A percentile compares a stretch with the other conserved stretches of the same genome.
phyloP scores from a whole-genome alignment of 2,888 invertebrate genomes.

The Meta bourneti region DNA sequence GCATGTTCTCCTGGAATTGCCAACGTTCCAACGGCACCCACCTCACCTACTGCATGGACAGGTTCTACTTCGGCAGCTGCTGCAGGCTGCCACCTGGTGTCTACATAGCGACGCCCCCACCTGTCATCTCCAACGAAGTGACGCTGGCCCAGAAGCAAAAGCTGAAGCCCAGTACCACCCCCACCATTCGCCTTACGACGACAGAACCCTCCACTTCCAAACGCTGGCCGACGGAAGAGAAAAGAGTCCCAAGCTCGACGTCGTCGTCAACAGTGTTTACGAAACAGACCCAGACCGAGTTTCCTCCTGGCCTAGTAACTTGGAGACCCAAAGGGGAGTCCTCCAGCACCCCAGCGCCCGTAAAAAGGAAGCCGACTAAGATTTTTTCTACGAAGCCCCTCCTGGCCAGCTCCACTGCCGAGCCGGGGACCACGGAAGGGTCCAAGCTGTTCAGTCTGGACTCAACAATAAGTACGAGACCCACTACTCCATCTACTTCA shows the following conservation, averaged over 20 bases:
- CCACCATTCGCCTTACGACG: not conserved
- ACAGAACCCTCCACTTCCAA: not conserved
- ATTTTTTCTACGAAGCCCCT: constrained; percentile 57
- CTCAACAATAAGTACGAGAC: not conserved
- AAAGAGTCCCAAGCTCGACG: not conserved
- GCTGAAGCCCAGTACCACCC: constrained; percentile 19
- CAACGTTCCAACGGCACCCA: constrained; percentile 94
- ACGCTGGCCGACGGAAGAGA: constrained; percentile 1
- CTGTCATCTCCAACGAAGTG: constrained; percentile 53
- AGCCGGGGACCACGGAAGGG: not conserved
- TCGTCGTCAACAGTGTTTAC: not conserved
- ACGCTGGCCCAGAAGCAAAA: constrained; percentile 35
- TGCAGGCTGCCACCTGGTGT: constrained; percentile 85
- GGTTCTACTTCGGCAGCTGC: constrained; percentile 96
- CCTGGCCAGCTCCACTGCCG: constrained; percentile 43
- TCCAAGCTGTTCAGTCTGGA: not conserved
- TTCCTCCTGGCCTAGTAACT: constrained; percentile 64
- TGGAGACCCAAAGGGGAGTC: constrained; percentile 58
- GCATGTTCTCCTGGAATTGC: constrained; percentile 97
- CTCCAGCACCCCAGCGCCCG: constrained; percentile 1
- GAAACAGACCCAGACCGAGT: constrained; percentile 32
- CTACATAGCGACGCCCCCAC: constrained; percentile 45
- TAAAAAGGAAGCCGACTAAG: constrained; percentile 64
- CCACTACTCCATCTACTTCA: constrained; percentile 17
- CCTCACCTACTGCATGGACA: constrained; percentile 94